Evolutionary conservation across 2,797 vertebrate species (phyloP).

Genomic region (Merluccius polli): DNA sequence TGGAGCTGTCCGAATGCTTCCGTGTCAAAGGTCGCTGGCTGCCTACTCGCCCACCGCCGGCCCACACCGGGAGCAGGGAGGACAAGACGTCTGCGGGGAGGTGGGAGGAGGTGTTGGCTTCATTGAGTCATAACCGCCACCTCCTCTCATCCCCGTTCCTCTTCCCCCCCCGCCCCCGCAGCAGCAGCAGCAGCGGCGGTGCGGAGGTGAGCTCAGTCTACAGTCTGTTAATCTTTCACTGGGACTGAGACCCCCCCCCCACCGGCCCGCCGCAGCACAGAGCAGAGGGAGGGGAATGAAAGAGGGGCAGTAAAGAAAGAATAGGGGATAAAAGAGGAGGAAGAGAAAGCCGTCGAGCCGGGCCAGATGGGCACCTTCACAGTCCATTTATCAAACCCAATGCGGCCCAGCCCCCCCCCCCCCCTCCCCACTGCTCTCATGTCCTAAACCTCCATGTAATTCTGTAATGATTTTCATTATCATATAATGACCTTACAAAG

Average conservation of each 20-base stretch:
- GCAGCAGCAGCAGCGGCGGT: conserved; percentile 34
- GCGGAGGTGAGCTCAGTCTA: conserved; percentile 61
- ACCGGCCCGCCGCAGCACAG: conserved; percentile 50
- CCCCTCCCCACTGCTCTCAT: conserved; percentile 78
- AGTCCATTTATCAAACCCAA: conserved; percentile 99
- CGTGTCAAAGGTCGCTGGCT: conserved; percentile 67
- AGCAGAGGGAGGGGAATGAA: conserved; percentile 66
- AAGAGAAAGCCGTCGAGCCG: conserved; percentile 78
- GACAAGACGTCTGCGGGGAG: not conserved
- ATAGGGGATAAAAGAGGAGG: conserved; percentile 67
- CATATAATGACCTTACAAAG: conserved; percentile 94
- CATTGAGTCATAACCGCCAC: conserved; percentile 65
- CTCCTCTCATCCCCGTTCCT: conserved; percentile 41
- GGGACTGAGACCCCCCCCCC: not conserved
- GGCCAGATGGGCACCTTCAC: conserved; percentile 99
- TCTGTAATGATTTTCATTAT: conserved; percentile 99
- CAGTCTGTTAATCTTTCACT: conserved; percentile 78
- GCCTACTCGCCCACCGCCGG: conserved; percentile 52
- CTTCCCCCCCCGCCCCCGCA: too few relatives aligned
- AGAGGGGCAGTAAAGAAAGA: conserved; percentile 66
- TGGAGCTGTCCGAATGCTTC: conserved; percentile 61
- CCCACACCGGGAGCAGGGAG: conserved; percentile 41
- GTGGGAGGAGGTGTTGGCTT: not conserved
- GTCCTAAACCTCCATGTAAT: conserved; percentile 98
- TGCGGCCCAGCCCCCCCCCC: conserved; percentile 74